Conservation (phyloP, 1,140 invertebrate genomes). For the Psix sp. region DNA sequence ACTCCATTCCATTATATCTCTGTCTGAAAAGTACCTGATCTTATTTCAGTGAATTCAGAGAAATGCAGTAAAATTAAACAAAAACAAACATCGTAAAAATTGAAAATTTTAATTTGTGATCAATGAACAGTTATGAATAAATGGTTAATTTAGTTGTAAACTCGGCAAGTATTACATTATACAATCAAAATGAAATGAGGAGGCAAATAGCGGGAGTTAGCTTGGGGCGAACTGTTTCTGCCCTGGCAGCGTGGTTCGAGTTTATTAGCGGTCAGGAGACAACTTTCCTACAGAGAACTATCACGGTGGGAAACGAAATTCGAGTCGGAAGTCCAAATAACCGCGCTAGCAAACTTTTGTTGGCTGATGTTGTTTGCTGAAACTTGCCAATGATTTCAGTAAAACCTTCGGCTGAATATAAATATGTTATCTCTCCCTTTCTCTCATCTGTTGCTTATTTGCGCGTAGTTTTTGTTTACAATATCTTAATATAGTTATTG, state of each 20-base stretch:
- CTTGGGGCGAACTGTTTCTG: conserved; percentile 20
- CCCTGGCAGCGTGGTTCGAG: conserved; percentile 27
- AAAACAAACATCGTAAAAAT: no score
- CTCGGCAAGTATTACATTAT: conserved; percentile 19
- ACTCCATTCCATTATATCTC: no score
- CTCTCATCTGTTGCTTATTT: conserved; percentile 11
- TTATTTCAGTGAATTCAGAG: no score
- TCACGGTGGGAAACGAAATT: conserved; percentile 47
- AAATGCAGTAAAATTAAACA: no score
- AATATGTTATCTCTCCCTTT: conserved; percentile 27
- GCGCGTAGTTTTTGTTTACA: no score
- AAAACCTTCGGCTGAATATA: conserved; percentile 7
- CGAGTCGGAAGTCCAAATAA: conserved; percentile 53
- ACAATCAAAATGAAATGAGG: conserved; percentile 39
- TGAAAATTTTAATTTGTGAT: no score
- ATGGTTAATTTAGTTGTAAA: conserved; percentile 27
- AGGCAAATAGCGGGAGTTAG: conserved; percentile 5
- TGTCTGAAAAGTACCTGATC: no score
- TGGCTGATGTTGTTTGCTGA: conserved; percentile 22
- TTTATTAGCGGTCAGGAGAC: conserved; percentile 62
- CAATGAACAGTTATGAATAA: neutral
- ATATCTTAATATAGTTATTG: no score
- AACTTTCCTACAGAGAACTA: conserved; percentile 51
- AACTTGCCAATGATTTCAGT: conserved; percentile 35
- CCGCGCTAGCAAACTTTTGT: conserved; percentile 41